These are phyloP conservation scores for Mamestra brassicae DNA, from an alignment of 2,888 invertebrate genomes.

Conservation along the genomic window DNA sequence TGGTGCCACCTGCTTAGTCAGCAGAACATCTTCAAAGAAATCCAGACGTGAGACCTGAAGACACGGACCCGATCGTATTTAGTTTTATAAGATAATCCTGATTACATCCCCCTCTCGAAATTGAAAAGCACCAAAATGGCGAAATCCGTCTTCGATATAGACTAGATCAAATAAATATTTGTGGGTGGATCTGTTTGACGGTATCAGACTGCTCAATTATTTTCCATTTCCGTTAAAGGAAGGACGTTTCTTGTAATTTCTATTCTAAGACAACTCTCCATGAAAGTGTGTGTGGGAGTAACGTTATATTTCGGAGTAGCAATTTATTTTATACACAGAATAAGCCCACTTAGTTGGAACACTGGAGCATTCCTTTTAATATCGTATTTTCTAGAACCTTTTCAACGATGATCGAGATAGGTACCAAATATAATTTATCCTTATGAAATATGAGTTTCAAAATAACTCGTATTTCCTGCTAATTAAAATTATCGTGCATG, in stretches of 20 bases:
- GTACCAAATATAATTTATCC: not conserved
- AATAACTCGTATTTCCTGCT: conserved; percentile 18
- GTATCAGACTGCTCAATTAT: conserved; percentile 36
- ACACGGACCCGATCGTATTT: conserved; percentile 58
- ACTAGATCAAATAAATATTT: conserved; percentile 43
- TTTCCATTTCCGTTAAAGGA: conserved; percentile 14
- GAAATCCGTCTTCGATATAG: conserved; percentile 20
- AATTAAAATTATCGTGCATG: conserved; percentile 14
- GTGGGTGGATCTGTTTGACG: conserved; percentile 16
- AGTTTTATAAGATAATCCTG: conserved; percentile 61
- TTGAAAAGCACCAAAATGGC: conserved; percentile 38
- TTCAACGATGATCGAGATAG: not conserved
- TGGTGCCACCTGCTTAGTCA: conserved; percentile 68
- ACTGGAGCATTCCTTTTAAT: not conserved
- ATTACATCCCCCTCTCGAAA: conserved; percentile 50
- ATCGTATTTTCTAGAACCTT: not conserved
- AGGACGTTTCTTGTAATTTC: conserved; percentile 14
- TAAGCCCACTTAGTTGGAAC: not conserved
- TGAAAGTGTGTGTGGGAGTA: conserved; percentile 18
- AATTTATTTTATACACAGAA: conserved; percentile 24
- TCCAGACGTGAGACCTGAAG: conserved; percentile 71
- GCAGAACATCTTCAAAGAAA: conserved; percentile 77
- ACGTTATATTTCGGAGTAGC: conserved; percentile 18
- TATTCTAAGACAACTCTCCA: conserved; percentile 23
- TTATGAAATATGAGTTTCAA: conserved; percentile 5